A percentile compares a stretch with the other conserved stretches of the same genome.
Evolutionary conservation across 64 coral and sea anemone genomes (phyloP).

Genomic region (Actinia equina): DNA sequence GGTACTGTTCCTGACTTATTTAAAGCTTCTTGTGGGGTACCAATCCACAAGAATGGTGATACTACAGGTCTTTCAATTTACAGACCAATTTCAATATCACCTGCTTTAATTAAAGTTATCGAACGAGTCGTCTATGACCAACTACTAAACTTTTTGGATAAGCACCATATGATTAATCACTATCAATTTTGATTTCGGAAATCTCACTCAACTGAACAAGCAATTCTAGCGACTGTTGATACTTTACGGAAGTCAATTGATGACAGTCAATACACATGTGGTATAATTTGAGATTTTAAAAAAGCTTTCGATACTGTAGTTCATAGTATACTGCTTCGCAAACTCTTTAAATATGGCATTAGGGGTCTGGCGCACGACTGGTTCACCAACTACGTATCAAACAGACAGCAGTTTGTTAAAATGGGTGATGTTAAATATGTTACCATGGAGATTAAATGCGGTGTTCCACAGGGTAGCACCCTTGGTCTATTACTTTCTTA

Average conservation of each 20-base stretch:
- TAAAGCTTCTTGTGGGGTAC: background rate
- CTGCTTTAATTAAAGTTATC: background rate
- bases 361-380: constrained; percentile 19
- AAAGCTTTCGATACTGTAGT: constrained; percentile 45
- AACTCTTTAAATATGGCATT: constrained; percentile 19
- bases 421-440: constrained; percentile 1
- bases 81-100: background rate
- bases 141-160: no score
- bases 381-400: constrained; percentile 24
- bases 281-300: constrained; percentile 20
- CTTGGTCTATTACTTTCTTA: constrained; percentile 9
- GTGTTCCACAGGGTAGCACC: constrained; percentile 23
- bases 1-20: background rate
- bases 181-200: no score
- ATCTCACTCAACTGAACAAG: no score
- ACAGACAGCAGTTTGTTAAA: constrained; percentile 27
- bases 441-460: constrained; percentile 9
- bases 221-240: constrained; percentile 12
- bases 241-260: constrained; percentile 26
- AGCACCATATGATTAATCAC: no score
- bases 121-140: background rate
- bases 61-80: background rate
- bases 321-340: constrained; percentile 17
- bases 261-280: constrained; percentile 24
- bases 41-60: background rate